phyloP scores from a whole-genome alignment of 2,113 vertebrate genomes.

The Uria aalge region DNA sequence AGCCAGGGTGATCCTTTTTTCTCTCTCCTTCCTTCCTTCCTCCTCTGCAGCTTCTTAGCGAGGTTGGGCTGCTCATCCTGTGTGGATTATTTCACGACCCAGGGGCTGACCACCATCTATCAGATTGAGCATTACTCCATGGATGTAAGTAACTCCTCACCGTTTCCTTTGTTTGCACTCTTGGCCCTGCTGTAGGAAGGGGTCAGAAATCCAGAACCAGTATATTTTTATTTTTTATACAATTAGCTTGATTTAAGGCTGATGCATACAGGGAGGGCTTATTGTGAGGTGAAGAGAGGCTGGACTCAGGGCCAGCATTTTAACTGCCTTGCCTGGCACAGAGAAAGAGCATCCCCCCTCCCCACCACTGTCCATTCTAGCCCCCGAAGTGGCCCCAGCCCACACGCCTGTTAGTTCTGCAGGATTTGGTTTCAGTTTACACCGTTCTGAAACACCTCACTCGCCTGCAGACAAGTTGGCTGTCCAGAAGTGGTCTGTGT shows the following conservation, averaged over 20 bases:
- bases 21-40: constrained; percentile 75
- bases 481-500: background rate
- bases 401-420: background rate
- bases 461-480: background rate
- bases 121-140: constrained; percentile 99
- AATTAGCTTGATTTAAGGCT: background rate
- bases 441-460: background rate
- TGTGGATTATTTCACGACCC: constrained; percentile 99
- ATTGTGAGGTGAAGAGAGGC: background rate
- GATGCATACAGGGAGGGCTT: background rate
- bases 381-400: background rate
- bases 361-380: background rate
- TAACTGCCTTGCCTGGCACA: background rate
- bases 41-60: constrained; percentile 92
- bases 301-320: background rate
- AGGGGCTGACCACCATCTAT: constrained; percentile 99
- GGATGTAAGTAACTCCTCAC: constrained; percentile 91
- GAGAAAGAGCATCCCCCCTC: background rate
- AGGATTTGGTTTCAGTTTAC: constrained; percentile 54
- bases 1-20: constrained; percentile 81
- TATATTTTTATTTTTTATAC: background rate
- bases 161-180: constrained; percentile 50
- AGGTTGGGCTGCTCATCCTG: constrained; percentile 98
- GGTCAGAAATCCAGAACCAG: constrained; percentile 1
- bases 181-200: constrained; percentile 39